Conservation (phyloP, 2,113 vertebrate genomes). For the Eublepharis macularius region DNA sequence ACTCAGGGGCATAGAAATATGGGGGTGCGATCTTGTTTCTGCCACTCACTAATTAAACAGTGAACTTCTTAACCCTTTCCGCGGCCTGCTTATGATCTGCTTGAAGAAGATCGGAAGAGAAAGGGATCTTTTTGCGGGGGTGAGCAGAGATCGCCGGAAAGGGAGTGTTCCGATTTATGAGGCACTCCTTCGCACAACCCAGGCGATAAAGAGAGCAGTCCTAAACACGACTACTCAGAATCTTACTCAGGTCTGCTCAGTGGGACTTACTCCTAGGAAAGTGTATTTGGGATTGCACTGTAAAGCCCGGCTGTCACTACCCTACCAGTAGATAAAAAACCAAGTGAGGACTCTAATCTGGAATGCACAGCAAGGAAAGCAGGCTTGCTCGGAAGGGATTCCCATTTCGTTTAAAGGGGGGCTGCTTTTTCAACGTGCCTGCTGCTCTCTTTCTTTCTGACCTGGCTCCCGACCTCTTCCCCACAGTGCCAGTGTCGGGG, state of each 20-base stretch:
- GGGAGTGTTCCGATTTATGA: not conserved
- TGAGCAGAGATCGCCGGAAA: not conserved
- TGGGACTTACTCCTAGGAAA: too few species aligned
- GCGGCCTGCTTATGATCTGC: too few species aligned
- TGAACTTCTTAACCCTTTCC: not conserved
- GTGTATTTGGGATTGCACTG: too few species aligned
- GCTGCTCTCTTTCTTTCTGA: not conserved
- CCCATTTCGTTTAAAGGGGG: not conserved
- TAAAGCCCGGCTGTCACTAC: not conserved
- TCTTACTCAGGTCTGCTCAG: too few species aligned
- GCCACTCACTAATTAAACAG: too few species aligned
- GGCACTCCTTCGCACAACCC: not conserved
- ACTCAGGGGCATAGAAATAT: not conserved
- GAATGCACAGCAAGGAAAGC: not conserved
- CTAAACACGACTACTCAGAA: too few species aligned
- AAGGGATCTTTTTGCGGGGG: rapidly evolving
- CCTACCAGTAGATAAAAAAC: not conserved
- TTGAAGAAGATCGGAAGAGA: too few species aligned
- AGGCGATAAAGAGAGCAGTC: not conserved
- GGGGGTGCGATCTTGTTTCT: not conserved
- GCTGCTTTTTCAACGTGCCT: not conserved
- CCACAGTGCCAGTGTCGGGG: too few species aligned
- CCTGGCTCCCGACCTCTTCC: too few species aligned
- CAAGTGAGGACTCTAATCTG: too few species aligned
- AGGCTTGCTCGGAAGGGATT: not conserved